A percentile compares a stretch with the other conserved stretches of the same genome.
Evolutionary conservation across 1,140 invertebrate genomes (phyloP).

Genomic region (Eriocheir sinensis): DNA sequence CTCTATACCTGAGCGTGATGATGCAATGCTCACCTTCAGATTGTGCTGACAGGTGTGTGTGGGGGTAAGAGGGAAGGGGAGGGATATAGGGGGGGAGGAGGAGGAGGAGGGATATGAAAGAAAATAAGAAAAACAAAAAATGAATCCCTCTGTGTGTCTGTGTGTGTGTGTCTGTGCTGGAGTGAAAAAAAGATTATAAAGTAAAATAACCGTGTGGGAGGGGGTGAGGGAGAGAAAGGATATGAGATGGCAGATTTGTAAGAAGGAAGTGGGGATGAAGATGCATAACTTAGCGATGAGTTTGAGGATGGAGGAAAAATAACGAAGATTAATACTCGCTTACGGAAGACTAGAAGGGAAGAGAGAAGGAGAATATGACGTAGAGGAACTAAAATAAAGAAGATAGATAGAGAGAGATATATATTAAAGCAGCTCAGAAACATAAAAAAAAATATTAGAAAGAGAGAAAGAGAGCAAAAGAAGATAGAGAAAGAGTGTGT

Average conservation of each 20-base stretch:
- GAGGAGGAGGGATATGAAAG: neutral
- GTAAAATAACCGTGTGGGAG: neutral
- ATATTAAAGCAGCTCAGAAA: too few species aligned
- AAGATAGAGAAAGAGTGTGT: neutral
- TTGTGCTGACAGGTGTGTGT: neutral
- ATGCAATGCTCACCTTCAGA: neutral
- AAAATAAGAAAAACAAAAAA: too few species aligned
- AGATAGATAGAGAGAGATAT: too few species aligned
- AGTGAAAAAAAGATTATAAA: neutral
- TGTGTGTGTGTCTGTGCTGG: neutral
- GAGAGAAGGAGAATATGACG: neutral
- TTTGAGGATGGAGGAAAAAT: too few species aligned
- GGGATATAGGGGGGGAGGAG: slow-evolving; percentile 1
- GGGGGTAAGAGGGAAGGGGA: too few species aligned
- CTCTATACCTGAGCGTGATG: neutral
- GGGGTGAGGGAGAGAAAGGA: neutral
- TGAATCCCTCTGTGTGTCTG: neutral
- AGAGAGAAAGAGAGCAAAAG: slow-evolving; percentile 30
- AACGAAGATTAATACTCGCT: too few species aligned
- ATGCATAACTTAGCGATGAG: too few species aligned
- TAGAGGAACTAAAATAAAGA: neutral
- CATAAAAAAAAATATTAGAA: too few species aligned
- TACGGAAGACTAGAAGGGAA: neutral
- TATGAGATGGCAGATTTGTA: too few species aligned
- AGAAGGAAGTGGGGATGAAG: too few species aligned